Evolutionary conservation across 2,113 vertebrate genomes (phyloP).

Genomic region (Caranx ignobilis): DNA sequence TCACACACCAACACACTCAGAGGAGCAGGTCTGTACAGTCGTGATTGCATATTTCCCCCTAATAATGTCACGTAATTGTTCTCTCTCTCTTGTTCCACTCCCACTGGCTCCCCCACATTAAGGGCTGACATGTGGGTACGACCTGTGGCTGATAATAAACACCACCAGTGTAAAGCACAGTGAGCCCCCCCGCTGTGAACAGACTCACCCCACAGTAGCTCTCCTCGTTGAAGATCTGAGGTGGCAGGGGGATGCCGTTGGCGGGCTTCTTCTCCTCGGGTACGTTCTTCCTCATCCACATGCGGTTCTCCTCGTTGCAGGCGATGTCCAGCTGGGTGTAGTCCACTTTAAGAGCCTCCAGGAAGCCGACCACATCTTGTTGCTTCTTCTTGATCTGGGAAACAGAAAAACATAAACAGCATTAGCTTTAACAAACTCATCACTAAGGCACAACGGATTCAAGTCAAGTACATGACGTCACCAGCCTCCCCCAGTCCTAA

Average conservation of each 20-base stretch:
- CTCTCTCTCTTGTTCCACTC: too few species aligned
- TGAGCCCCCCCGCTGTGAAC: not conserved
- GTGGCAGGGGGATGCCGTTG: conserved; percentile 95
- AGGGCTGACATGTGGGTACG: not conserved
- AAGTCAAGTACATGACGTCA: not conserved
- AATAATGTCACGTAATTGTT: too few species aligned
- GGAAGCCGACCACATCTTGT: conserved; percentile 96
- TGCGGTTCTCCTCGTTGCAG: conserved; percentile 94
- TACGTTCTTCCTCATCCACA: conserved; percentile 98
- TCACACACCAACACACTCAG: not conserved
- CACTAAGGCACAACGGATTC: not conserved
- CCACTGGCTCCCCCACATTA: not conserved
- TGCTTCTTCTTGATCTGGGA: conserved; percentile 98
- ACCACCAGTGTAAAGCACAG: not conserved
- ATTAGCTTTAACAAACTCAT: not conserved
- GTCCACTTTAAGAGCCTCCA: conserved; percentile 97
- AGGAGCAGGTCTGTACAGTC: not conserved
- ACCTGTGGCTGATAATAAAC: not conserved
- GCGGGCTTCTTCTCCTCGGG: conserved; percentile 95
- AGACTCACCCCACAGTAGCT: conserved; percentile 94
- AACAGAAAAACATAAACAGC: not conserved
- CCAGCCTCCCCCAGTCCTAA: too few species aligned
- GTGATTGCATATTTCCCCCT: not conserved
- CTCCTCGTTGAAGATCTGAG: conserved; percentile 98
- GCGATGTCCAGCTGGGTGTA: conserved; percentile 95